Conservation (phyloP, 2,888 invertebrate species). For the Drosophila conformis region DNA sequence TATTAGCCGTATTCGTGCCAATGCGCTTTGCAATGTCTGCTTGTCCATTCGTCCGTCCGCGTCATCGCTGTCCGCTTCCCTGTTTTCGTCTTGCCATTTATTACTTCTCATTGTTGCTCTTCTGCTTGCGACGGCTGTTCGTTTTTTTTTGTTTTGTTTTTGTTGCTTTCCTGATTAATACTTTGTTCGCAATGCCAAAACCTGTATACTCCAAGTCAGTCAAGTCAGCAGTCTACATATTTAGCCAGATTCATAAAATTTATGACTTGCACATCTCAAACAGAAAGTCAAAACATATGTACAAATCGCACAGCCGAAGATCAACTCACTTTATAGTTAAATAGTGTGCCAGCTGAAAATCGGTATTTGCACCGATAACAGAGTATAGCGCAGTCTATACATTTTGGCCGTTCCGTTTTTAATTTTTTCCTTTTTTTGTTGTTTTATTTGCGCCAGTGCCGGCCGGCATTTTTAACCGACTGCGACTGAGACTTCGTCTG, state of each 20-base stretch:
- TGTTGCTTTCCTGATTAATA: slow-evolving; percentile 43
- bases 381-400: not conserved
- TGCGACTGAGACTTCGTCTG: slow-evolving; percentile 31
- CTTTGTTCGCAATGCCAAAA: slow-evolving; percentile 2
- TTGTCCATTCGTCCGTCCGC: not conserved
- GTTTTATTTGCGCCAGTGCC: slow-evolving; percentile 55
- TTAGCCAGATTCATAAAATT: not conserved
- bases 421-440: slow-evolving; percentile 5
- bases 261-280: not conserved
- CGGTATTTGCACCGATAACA: not conserved
- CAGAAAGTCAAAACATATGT: not conserved
- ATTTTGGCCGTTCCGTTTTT: not conserved
- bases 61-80: slow-evolving; percentile 24
- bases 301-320: not conserved
- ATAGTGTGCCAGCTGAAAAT: not conserved
- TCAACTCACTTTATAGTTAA: not conserved
- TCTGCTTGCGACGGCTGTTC: slow-evolving; percentile 21
- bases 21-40: slow-evolving; percentile 14
- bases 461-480: slow-evolving; percentile 80
- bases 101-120: slow-evolving; percentile 33
- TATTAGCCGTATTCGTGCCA: slow-evolving; percentile 68
- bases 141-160: slow-evolving; percentile 50
- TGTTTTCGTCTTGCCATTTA: slow-evolving; percentile 23
- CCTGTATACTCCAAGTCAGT: not conserved
- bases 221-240: not conserved